Evolutionary conservation across 2,113 vertebrate genomes (phyloP).

Genomic region (Chloebia gouldiae): DNA sequence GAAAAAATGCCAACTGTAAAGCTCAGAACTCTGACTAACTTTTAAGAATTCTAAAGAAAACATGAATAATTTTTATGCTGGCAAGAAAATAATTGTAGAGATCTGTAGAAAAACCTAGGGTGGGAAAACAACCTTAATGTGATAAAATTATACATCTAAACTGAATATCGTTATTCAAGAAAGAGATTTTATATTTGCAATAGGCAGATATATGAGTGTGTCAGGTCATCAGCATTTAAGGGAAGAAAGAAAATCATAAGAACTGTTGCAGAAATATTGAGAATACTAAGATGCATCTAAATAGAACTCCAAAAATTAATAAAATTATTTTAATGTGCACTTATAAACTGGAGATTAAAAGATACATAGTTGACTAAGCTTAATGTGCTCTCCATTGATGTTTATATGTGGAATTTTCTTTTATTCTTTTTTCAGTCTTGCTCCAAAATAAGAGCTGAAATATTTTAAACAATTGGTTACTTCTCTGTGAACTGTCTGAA

Average conservation of each 20-base stretch:
- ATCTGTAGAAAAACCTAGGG: not conserved
- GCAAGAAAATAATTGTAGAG: rapidly evolving
- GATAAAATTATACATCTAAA: not conserved
- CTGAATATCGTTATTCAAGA: not conserved
- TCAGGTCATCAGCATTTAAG: not conserved
- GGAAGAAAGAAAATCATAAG: not conserved
- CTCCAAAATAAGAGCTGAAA: not conserved
- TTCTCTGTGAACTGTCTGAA: not conserved
- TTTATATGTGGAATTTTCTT: not conserved
- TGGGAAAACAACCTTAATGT: not conserved
- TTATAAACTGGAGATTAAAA: not conserved
- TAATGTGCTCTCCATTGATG: rapidly evolving
- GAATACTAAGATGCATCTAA: rapidly evolving
- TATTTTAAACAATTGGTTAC: not conserved
- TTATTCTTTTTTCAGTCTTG: not conserved
- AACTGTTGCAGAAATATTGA: not conserved
- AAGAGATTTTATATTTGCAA: not conserved
- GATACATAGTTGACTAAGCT: not conserved
- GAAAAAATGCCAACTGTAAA: not conserved
- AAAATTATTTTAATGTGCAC: not conserved
- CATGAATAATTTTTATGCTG: not conserved
- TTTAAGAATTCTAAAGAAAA: not conserved
- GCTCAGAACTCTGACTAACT: not conserved
- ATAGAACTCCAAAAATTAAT: not conserved
- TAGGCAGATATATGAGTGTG: not conserved